These are phyloP conservation scores for Elephas maximus DNA, from an alignment of 2,113 vertebrate species.

Conservation along the genomic window DNA sequence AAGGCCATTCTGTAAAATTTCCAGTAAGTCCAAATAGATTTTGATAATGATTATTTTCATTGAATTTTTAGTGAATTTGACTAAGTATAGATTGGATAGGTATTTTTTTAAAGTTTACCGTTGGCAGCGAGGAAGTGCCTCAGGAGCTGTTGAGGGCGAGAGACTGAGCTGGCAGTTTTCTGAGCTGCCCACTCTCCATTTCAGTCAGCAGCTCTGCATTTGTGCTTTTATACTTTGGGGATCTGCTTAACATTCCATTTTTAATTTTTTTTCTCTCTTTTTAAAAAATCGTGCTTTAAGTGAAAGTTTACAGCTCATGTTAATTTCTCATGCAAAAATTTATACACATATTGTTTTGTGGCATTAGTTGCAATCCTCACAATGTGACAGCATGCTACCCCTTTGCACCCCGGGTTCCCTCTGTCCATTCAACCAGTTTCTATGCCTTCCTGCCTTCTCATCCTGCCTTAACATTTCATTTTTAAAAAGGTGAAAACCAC, in stretches of 20 bases:
- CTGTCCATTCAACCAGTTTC: no score
- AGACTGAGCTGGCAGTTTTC: neutral
- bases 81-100: neutral
- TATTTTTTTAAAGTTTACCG: neutral
- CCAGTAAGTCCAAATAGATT: neutral
- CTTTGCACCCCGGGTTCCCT: no score
- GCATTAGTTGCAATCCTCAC: no score
- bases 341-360: no score
- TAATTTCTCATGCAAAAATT: no score
- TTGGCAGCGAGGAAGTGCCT: neutral
- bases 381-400: no score
- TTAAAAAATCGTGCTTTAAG: no score
- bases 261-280: no score
- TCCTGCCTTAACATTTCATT: neutral
- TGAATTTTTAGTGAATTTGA: neutral
- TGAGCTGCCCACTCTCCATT: neutral
- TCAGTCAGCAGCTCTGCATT: neutral
- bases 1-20: neutral
- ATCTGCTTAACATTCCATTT: neutral
- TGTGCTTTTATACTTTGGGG: neutral
- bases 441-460: no score
- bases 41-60: neutral
- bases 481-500: neutral
- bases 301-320: no score
- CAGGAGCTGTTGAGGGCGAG: neutral